phyloP scores from a whole-genome alignment of 1,140 invertebrate species.

The Zaprionus inermis region DNA sequence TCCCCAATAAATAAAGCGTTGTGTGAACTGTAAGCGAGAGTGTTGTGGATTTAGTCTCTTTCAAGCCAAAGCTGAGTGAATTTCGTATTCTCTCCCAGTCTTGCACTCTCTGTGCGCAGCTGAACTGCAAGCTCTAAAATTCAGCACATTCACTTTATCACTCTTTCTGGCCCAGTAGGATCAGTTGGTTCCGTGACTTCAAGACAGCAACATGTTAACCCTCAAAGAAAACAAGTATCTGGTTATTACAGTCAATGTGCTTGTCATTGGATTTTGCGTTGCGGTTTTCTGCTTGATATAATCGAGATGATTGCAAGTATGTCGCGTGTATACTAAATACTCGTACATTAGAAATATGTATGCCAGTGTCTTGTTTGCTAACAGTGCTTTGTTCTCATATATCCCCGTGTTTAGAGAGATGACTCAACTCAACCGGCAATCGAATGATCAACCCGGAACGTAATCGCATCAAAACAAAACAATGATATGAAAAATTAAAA shows the following conservation, averaged over 20 bases:
- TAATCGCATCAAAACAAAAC: slow-evolving; percentile 39
- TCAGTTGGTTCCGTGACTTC: background rate
- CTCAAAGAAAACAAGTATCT: slow-evolving; percentile 19
- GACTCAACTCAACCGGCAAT: background rate
- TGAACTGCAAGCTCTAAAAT: background rate
- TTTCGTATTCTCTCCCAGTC: background rate
- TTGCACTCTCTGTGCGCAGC: background rate
- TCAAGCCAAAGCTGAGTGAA: background rate
- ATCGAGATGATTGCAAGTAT: background rate
- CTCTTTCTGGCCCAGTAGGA: background rate
- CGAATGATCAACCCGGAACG: background rate
- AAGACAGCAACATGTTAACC: slow-evolving; percentile 14
- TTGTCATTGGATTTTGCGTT: background rate
- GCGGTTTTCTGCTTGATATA: background rate
- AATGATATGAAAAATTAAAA: slow-evolving; percentile 10
- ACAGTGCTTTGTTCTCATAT: background rate
- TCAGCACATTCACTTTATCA: background rate
- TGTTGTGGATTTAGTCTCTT: background rate
- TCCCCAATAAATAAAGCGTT: background rate
- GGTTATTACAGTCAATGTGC: slow-evolving; percentile 4
- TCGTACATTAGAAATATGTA: background rate
- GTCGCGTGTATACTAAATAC: background rate
- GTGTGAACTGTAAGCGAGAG: background rate
- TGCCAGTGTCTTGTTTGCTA: background rate
- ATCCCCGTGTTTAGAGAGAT: background rate